Conservation (phyloP, 2,888 invertebrate genomes). For the Dioctria rufipes region DNA sequence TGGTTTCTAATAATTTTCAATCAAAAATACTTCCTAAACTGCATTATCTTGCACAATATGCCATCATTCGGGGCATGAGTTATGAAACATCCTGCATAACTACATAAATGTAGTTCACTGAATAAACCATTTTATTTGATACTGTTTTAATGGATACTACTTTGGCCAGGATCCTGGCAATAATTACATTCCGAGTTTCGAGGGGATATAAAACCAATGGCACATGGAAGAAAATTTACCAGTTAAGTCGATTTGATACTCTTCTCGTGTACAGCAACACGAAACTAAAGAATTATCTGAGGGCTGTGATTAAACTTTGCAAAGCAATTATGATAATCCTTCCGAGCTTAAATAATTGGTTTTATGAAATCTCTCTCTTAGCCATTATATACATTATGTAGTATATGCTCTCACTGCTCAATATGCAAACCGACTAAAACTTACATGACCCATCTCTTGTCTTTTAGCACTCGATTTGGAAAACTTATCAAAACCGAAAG, state of each 20-base stretch:
- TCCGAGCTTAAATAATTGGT: constrained; percentile 43
- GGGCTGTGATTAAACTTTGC: constrained; percentile 55
- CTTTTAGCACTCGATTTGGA: background rate
- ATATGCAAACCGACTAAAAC: background rate
- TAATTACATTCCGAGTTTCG: background rate
- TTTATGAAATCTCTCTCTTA: constrained; percentile 15
- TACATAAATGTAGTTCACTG: too few relatives aligned
- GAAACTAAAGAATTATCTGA: constrained; percentile 27
- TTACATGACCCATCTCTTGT: constrained; percentile 10
- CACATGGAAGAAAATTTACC: constrained; percentile 26
- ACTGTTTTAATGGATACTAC: too few relatives aligned
- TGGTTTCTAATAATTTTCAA: too few relatives aligned
- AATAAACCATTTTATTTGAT: too few relatives aligned
- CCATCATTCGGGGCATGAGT: too few relatives aligned
- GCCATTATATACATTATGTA: too few relatives aligned
- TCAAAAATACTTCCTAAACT: too few relatives aligned
- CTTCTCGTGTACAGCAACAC: constrained; percentile 10
- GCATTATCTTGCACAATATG: too few relatives aligned
- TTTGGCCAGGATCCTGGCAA: constrained; percentile 12
- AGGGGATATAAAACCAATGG: constrained; percentile 20
- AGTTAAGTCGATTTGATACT: constrained; percentile 28
- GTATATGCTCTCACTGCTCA: background rate
- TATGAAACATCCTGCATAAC: too few relatives aligned
- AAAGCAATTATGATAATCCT: constrained; percentile 57
- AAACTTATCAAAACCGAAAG: constrained; percentile 14